A percentile compares a stretch with the other conserved stretches of the same genome.
phyloP scores from a whole-genome alignment of 2,113 vertebrate genomes.

The Coturnix japonica region DNA sequence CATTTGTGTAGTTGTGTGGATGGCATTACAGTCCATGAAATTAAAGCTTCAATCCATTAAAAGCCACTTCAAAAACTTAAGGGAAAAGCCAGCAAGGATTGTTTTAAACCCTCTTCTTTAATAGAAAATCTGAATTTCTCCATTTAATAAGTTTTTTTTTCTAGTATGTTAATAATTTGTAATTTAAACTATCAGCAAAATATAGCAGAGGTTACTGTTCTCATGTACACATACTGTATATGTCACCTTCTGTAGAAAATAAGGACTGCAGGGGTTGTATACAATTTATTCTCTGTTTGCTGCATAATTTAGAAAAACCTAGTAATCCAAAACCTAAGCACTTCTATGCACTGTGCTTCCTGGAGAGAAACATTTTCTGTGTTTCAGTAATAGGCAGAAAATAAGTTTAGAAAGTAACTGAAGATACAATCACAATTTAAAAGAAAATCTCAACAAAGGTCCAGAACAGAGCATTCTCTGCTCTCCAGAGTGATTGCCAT shows the following conservation, averaged over 20 bases:
- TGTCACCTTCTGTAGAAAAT: constrained; percentile 4
- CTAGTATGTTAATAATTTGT: constrained; percentile 2
- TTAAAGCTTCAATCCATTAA: not conserved
- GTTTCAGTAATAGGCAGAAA: constrained; percentile 41
- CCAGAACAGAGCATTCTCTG: not conserved
- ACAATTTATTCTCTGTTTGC: constrained; percentile 16
- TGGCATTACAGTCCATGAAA: not conserved
- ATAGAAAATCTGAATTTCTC: not conserved
- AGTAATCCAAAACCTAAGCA: constrained; percentile 38
- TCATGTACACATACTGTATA: not conserved
- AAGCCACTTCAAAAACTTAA: not conserved
- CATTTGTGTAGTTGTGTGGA: not conserved
- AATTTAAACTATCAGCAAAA: constrained; percentile 46
- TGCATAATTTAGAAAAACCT: constrained; percentile 44
- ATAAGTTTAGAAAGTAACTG: not conserved
- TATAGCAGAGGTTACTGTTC: constrained; percentile 11
- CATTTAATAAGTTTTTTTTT: constrained; percentile 10
- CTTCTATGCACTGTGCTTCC: not conserved
- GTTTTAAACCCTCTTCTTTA: constrained; percentile 8
- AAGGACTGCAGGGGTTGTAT: constrained; percentile 21
- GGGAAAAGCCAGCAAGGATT: constrained; percentile 18
- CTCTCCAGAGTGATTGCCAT: not conserved
- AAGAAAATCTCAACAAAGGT: not conserved
- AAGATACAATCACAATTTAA: not conserved
- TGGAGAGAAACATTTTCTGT: constrained; percentile 1